Base-by-base conservation (phyloP, 2,797 vertebrate genomes). In the Anabacerthia variegaticeps region DNA sequence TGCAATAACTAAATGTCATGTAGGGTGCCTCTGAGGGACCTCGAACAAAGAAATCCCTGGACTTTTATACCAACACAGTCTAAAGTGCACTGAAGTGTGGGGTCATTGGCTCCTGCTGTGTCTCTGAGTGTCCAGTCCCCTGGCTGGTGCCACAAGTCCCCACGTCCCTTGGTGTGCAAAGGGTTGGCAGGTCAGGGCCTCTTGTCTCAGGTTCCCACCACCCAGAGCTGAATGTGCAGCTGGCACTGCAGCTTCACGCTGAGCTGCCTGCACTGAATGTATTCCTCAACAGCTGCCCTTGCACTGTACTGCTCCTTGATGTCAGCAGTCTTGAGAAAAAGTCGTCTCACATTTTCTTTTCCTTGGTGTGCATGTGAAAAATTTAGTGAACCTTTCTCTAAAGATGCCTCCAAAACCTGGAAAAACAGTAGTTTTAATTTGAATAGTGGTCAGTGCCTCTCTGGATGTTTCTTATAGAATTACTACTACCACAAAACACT, bases 61-160 rank as follows among this genome's bases (percentile, higher is more conserved):
- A 14, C 2, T 74, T 68, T 75, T 54, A 23, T 14, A 14, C 21
- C 6, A 6, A 28, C 27, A 37, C 32, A 27, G 4, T 43, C 19
- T 5, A 37, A 59, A 9, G n/a, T 24, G 16, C 37, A 15, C 18
- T 5, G 12, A 2, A 1, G 3, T 48, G 16, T 4, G 7, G 5
- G 24, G 28, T 30, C n/a, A 0, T 18, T 12, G 22, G 28, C 66
- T 63, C 44, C 37, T 66, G 28, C 46, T 52, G 37, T 52, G 14
- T 14, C 48, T 76, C 36, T 55, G 39, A 30, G 21, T 15, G 34
- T 34, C 21, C 3, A 14, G 49, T 39, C 24, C 44, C 39, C 37
- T 14, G 52, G 11, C 21, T 32, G 43, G 1, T 32, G 14, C 41
- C 51, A 34, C 20, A 24, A 20, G 20, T 69, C 36, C 16, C 36